A percentile compares a stretch with the other conserved stretches of the same genome.
These are phyloP conservation scores for Agelastica alni DNA, from an alignment of 2,888 invertebrate species.

Conservation along the genomic window DNA sequence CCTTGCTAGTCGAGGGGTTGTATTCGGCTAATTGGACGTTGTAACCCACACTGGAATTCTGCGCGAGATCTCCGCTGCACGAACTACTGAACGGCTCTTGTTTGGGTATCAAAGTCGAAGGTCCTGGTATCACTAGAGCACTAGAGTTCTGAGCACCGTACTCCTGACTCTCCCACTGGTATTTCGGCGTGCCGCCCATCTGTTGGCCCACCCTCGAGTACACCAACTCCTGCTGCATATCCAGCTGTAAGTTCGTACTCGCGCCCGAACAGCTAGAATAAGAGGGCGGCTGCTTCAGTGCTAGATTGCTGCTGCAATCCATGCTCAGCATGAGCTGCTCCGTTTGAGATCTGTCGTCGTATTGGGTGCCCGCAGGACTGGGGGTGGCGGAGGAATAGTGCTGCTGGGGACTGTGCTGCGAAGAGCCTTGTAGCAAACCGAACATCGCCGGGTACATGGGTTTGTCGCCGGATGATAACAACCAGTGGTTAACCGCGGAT, in stretches of 20 bases:
- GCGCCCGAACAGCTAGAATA: constrained; percentile 62
- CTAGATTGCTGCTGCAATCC: constrained; percentile 61
- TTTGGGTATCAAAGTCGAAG: constrained; percentile 69
- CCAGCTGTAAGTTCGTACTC: constrained; percentile 56
- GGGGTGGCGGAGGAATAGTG: constrained; percentile 59
- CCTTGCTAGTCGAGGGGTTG: constrained; percentile 93
- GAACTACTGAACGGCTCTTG: constrained; percentile 64
- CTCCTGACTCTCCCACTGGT: constrained; percentile 69
- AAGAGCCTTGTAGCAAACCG: constrained; percentile 62
- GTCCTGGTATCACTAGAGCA: constrained; percentile 61
- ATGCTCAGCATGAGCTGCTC: constrained; percentile 65
- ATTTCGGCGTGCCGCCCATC: constrained; percentile 60
- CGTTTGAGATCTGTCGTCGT: constrained; percentile 68
- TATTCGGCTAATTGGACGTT: constrained; percentile 86
- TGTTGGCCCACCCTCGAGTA: constrained; percentile 61
- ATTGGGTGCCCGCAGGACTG: constrained; percentile 63
- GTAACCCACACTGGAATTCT: constrained; percentile 47
- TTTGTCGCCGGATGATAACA: constrained; percentile 71
- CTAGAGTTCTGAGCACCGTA: constrained; percentile 60
- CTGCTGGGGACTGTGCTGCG: constrained; percentile 64
- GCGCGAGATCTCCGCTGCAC: constrained; percentile 53
- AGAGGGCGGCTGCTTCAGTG: constrained; percentile 67
- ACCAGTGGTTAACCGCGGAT: constrained; percentile 70
- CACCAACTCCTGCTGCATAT: constrained; percentile 62
- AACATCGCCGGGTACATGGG: constrained; percentile 68